Base-by-base conservation (phyloP, 53 echinoderm and acorn worm genomes). In the Holothuria scabra region DNA sequence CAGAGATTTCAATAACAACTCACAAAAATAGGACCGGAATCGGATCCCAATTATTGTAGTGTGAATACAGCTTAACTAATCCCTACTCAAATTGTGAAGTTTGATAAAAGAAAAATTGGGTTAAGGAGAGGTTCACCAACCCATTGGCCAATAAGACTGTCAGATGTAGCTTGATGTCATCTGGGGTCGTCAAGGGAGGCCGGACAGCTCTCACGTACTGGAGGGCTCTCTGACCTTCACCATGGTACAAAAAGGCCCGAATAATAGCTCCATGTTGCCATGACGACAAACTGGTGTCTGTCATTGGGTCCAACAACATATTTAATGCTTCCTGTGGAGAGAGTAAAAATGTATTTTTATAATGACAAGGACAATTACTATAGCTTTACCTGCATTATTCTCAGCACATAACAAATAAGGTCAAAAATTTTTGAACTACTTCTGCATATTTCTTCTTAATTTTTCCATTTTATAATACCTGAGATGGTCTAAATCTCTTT, bases 181-280 rank as follows among this genome's bases (percentile, higher is more conserved):
- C 91, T 0, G 93, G 89, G 8, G 91, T 92, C 12, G 88, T 84
- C 28, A 99, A 89, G 9, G 95, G 67, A 1, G 94, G 99, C 13
- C 76, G 76, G 56, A 90, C 87, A 7, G 93, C 92, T 31, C 95
- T 91, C 66, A 95, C 89, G 61, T 99, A 99, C 84, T 95, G 99
- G 60, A 99, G 87, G 28, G 99, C 95, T 84, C 80, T 99, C 91
- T 99, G 93, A 30, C 87, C 87, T 82, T 99, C 91, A 21, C 85
- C 88, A 44, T 99, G 95, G 91, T 99, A 99, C 60, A 99, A 88
- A 79, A 99, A 95, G 46, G 93, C 83, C 67, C 89, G 95, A 85
- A 99, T 91, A 67, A 99, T 90, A 56, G 87, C 87, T 4, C 88
- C 88, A 86, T 99, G 99, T 87, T 99, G 99, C 99, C 99, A 99